Conservation (phyloP, 2,113 vertebrate species). For the Mastomys natalensis region DNA sequence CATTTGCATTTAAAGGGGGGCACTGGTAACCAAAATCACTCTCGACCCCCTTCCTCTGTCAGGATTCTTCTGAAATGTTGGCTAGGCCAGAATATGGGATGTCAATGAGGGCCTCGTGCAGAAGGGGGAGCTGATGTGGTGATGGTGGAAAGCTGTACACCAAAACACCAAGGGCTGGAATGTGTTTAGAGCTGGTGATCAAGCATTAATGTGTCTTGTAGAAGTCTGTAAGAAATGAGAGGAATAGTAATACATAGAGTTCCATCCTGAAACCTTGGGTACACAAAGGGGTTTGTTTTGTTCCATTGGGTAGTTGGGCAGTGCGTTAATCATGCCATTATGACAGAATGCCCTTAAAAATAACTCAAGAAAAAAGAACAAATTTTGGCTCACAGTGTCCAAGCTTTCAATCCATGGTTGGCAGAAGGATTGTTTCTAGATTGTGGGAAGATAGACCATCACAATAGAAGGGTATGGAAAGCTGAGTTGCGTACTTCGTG, state of each 20-base stretch:
- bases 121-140: neutral
- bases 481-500: neutral
- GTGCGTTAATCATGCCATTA: neutral
- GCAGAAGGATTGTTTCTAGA: neutral
- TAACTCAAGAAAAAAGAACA: neutral
- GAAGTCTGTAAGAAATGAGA: no score
- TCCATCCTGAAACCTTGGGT: neutral
- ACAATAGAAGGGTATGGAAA: neutral
- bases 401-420: neutral
- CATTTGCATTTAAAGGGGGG: neutral
- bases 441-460: neutral
- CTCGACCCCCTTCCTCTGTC: neutral
- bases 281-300: neutral
- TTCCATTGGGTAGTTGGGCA: neutral
- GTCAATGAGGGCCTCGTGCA: fast-evolving
- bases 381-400: neutral
- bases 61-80: neutral
- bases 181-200: fast-evolving
- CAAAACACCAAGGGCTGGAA: neutral
- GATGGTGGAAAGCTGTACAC: no score
- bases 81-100: neutral
- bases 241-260: neutral
- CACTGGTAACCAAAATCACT: neutral
- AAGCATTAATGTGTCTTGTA: neutral
- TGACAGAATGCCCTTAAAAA: neutral